Evolutionary conservation across 2,113 vertebrate genomes (phyloP).

Genomic region (Callipepla californica): DNA sequence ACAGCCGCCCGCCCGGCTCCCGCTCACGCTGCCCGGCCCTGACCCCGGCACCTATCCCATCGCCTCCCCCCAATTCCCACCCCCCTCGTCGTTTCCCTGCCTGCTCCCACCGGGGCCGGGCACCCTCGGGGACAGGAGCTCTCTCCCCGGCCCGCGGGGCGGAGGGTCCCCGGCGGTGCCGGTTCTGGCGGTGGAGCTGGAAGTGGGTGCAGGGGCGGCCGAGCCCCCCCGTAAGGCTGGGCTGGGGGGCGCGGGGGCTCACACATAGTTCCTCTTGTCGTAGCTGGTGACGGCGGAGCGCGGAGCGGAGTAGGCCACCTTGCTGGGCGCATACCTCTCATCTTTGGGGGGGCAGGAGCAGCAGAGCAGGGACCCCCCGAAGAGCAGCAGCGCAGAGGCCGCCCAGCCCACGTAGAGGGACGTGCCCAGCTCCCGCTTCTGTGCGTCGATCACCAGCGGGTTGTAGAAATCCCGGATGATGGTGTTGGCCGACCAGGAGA

Average conservation of each 20-base stretch:
- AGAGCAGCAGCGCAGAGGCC: slow-evolving; percentile 82
- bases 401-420: slow-evolving; percentile 94
- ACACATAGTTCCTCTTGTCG: slow-evolving; percentile 93
- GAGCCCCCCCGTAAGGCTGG: neutral
- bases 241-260: slow-evolving; percentile 35
- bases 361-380: slow-evolving; percentile 90
- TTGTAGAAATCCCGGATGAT: slow-evolving; percentile 92
- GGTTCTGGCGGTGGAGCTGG: neutral
- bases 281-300: slow-evolving; percentile 83
- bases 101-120: neutral
- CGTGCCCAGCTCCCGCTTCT: slow-evolving; percentile 88
- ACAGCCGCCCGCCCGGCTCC: neutral
- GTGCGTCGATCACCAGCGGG: slow-evolving; percentile 78
- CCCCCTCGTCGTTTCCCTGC: neutral
- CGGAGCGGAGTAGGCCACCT: slow-evolving; percentile 85
- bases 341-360: slow-evolving; percentile 91
- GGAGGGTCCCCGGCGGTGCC: neutral
- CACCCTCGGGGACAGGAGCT: neutral
- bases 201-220: neutral
- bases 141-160: neutral
- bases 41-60: neutral
- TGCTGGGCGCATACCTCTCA: slow-evolving; percentile 80
- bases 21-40: neutral
- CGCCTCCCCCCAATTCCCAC: neutral
- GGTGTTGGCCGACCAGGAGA: slow-evolving; percentile 89